Percentiles rank a stretch among this genome's conserved stretches.
phyloP scores from a whole-genome alignment of 2,888 invertebrate genomes.

The Drosophila atripex region DNA sequence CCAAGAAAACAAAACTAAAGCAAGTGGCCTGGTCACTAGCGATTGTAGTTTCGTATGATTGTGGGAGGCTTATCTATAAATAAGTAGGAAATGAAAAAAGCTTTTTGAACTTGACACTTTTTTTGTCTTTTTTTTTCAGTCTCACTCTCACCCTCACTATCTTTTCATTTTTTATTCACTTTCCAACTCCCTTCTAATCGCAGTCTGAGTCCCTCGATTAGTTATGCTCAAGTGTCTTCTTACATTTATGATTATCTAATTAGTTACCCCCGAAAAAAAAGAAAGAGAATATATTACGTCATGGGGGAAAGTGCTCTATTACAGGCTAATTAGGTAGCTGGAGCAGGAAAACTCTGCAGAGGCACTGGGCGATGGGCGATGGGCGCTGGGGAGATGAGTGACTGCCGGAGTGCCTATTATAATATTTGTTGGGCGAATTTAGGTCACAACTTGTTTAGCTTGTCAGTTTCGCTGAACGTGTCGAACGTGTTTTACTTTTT shows the following conservation, averaged over 20 bases:
- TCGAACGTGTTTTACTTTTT: constrained; percentile 67
- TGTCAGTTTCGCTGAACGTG: constrained; percentile 64
- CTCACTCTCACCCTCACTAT: constrained; percentile 1
- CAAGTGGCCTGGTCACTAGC: background rate
- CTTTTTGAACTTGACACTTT: constrained; percentile 54
- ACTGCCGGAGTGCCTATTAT: constrained; percentile 35
- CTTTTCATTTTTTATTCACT: background rate
- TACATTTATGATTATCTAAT: constrained; percentile 62
- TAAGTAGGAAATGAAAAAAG: constrained; percentile 31
- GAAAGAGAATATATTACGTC: constrained; percentile 54
- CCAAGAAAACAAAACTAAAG: constrained; percentile 20
- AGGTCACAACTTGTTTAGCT: constrained; percentile 61
- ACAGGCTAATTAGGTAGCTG: constrained; percentile 64
- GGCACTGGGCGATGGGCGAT: background rate
- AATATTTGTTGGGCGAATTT: constrained; percentile 74
- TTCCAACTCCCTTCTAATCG: background rate
- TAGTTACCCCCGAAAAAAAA: constrained; percentile 52
- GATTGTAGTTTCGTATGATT: constrained; percentile 13
- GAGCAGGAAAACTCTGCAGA: constrained; percentile 17
- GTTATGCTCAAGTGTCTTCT: constrained; percentile 21
- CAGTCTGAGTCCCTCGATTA: constrained; percentile 22
- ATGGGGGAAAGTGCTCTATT: constrained; percentile 60
- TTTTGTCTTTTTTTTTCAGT: too few species aligned
- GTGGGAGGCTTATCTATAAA: constrained; percentile 49
- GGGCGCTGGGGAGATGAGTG: constrained; percentile 14